A percentile compares a stretch with the other conserved stretches of the same genome.
phyloP scores from a whole-genome alignment of 2,797 vertebrate species.

The Myotis vivesi region DNA sequence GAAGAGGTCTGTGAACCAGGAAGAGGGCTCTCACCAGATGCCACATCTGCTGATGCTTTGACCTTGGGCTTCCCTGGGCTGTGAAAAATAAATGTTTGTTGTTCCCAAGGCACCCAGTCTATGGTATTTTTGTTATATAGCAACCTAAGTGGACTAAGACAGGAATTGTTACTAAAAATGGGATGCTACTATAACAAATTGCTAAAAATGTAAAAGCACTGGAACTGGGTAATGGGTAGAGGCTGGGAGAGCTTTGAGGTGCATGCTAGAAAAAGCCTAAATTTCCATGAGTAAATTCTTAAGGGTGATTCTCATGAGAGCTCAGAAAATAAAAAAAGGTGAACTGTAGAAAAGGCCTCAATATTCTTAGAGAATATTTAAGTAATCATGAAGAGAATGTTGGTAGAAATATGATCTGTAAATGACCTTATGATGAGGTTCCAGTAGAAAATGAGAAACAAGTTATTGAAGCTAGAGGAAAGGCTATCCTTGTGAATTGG shows the following conservation, averaged over 20 bases:
- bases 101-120: not conserved
- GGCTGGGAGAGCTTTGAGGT: not conserved
- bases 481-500: too few relatives aligned
- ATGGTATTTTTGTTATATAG: not conserved
- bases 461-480: not conserved
- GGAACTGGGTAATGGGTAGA: not conserved
- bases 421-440: not conserved
- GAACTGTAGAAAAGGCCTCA: not conserved
- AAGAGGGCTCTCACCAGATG: not conserved
- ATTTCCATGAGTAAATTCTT: not conserved
- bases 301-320: not conserved
- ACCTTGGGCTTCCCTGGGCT: not conserved
- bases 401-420: not conserved
- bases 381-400: not conserved
- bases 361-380: not conserved
- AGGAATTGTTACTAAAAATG: not conserved
- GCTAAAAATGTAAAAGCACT: not conserved
- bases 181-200: not conserved
- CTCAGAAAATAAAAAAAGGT: not conserved
- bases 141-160: not conserved
- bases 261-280: not conserved
- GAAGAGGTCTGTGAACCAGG: not conserved
- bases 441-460: not conserved
- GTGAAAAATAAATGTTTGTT: not conserved
- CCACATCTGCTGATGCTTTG: not conserved